Evolutionary conservation across 2,888 invertebrate genomes (phyloP).

Genomic region (Dynastes hyllus): DNA sequence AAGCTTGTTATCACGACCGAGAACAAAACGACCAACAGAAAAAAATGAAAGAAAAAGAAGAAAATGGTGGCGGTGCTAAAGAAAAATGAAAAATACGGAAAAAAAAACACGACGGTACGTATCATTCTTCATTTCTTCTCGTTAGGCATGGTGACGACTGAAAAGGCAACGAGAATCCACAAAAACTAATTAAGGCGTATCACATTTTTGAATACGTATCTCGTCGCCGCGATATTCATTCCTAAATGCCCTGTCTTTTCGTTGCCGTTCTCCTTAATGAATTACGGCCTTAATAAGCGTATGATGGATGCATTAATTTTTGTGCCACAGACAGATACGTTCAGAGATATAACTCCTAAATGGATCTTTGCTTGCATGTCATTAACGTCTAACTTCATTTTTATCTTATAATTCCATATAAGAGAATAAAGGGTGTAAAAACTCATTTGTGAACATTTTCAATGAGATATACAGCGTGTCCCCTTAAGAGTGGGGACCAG

Average conservation of each 20-base stretch:
- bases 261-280: conserved; percentile 2
- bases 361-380: background rate
- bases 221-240: background rate
- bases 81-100: background rate
- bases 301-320: background rate
- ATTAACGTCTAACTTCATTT: background rate
- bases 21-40: background rate
- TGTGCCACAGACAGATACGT: background rate
- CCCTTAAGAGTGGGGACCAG: background rate
- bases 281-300: conserved; percentile 12
- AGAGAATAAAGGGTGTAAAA: background rate
- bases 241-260: conserved; percentile 2
- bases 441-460: background rate
- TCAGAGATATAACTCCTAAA: background rate
- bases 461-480: background rate
- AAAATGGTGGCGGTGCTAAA: background rate
- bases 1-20: background rate
- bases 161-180: conserved; percentile 11
- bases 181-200: conserved; percentile 24
- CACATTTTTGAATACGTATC: conserved; percentile 18
- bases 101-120: background rate
- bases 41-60: background rate
- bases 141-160: conserved; percentile 18
- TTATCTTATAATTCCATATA: too few species aligned
- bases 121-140: background rate